A percentile compares a stretch with the other conserved stretches of the same genome.
phyloP scores from a whole-genome alignment of 2,113 vertebrate genomes.

The Butorides virescens region DNA sequence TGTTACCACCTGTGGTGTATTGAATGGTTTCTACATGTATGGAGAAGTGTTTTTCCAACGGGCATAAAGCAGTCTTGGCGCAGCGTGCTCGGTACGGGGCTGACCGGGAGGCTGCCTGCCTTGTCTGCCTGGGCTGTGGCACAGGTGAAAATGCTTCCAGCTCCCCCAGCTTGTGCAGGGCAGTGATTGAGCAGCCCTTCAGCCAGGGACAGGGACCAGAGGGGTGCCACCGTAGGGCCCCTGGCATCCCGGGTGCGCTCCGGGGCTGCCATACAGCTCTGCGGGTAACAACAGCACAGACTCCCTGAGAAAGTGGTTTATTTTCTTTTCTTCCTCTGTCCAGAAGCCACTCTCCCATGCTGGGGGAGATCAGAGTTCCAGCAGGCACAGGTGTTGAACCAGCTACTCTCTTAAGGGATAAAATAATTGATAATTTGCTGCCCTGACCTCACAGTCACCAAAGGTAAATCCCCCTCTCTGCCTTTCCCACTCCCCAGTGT shows the following conservation, averaged over 20 bases:
- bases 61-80: rapidly evolving
- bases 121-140: neutral
- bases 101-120: neutral
- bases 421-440: neutral
- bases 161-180: neutral
- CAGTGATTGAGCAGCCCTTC: neutral
- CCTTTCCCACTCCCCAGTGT: neutral
- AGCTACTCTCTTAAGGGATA: neutral
- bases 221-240: rapidly evolving
- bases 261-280: neutral
- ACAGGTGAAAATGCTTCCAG: neutral
- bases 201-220: neutral
- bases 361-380: neutral
- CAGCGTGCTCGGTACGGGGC: too few species aligned
- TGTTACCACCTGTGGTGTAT: neutral
- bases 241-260: rapidly evolving
- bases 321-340: neutral
- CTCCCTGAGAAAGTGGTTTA: neutral
- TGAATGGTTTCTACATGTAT: neutral
- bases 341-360: neutral
- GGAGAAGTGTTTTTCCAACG: neutral
- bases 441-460: neutral
- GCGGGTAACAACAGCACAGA: neutral
- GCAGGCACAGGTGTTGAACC: neutral
- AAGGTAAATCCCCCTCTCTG: neutral